Base-by-base conservation (phyloP, 2,888 invertebrate species). In the Parelbella ahira region DNA sequence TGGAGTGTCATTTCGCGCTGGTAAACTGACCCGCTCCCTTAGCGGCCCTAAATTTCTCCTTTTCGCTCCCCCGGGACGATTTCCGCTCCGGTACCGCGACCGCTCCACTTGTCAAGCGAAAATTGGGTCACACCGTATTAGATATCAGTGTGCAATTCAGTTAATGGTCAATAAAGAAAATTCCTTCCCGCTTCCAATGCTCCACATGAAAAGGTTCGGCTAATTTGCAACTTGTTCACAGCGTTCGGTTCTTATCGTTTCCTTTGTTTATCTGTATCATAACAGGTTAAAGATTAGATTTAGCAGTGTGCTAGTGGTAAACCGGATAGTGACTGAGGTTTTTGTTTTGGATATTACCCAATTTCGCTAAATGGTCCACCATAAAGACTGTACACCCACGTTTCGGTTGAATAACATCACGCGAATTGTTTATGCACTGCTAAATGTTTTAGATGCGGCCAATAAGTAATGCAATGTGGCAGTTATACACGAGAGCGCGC, bases 41-140 rank as follows among this genome's bases (percentile, higher is more conserved):
- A 48, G 66, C 59, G 68, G 60, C 64, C 60, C 57, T 70, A 73
- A 72, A 73, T 62, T 63, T 62, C 65, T 61, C 58, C 63, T 47
- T 55, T 45, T 53, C 39, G 45, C 47, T 67, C 76, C 70, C 71
- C 47, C 53, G 70, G 73, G 80, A 78, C 68, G 62, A 67, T 73
- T 66, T 67, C 72, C 67, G 67, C 64, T 54, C 53, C 51, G 48
- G 52, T 51, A 58, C 53, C 54, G 56, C 55, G 51, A 54, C 58
- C 64, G 63, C 61, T 68, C 61, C 62, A 64, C 68, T 69, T 70
- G 72, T 75, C 71, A 28, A 29, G 56, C 58, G 57, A 68, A 71
- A 82, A 79, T 76, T 79, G 69, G 82, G 81, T 81, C 82, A 81
- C 68, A 57, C 58, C 60, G 60, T 74, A 75, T 80, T 73, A 73